These are phyloP conservation scores for Elanoides forficatus DNA, from an alignment of 2,113 vertebrate genomes.

Conservation along the genomic window DNA sequence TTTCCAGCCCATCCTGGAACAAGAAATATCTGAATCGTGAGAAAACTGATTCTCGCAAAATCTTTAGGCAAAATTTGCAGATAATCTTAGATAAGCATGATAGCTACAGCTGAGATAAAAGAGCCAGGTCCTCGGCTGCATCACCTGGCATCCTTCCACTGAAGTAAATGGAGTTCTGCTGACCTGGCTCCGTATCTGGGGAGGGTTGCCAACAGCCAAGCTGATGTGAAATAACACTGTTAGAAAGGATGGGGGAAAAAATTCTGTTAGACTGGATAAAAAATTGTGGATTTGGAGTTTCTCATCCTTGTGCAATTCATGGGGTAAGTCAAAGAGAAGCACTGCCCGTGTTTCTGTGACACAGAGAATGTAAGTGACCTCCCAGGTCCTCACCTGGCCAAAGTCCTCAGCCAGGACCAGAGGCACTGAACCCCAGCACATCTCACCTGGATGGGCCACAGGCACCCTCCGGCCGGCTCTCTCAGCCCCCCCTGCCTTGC, in stretches of 20 bases:
- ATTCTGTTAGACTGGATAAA: neutral
- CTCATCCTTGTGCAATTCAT: neutral
- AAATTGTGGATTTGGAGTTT: neutral
- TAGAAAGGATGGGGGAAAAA: neutral
- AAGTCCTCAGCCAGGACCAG: neutral
- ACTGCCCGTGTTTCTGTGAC: neutral
- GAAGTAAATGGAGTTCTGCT: conserved; percentile 11
- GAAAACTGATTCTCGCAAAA: neutral
- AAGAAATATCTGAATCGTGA: neutral
- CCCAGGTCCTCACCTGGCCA: neutral
- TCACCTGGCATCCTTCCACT: neutral
- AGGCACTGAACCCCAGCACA: neutral
- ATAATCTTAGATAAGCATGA: neutral
- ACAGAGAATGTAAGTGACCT: neutral
- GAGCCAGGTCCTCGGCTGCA: neutral
- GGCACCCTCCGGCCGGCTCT: neutral
- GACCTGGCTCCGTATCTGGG: neutral
- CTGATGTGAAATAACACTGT: neutral
- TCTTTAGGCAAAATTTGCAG: neutral
- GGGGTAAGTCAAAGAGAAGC: neutral
- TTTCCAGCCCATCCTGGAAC: neutral
- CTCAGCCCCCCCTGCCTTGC: neutral
- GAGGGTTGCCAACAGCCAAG: neutral
- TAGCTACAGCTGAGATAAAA: neutral
- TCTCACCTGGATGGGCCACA: neutral